Evolutionary conservation across 1,140 invertebrate species (phyloP), one percentile per base, ranked within the genome.

Genomic region (Lysiphlebus fabarum): DNA sequence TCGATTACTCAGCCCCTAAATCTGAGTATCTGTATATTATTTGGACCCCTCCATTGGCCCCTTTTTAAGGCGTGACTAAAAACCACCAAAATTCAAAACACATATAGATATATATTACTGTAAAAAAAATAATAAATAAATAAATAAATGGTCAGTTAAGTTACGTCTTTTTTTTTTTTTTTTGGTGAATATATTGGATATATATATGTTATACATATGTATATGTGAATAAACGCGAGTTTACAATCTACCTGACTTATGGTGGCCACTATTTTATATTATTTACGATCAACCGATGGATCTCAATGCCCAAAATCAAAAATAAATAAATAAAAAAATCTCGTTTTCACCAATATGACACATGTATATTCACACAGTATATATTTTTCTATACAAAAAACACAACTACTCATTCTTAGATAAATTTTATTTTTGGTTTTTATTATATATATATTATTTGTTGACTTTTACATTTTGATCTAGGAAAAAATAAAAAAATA

Each of bases 191-290:
- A 33, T 49, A n/a, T 36, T 11, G 49, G 34, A 51, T 51, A 12
- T 26, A 26, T 26, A 26, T 26, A 26, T 26, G 17, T 26, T 26
- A 26, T 26, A 26, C 17, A 26, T 26, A 26, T 26, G 17, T 26
- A 26, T 26, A 26, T 26, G 17, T 26, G 17, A 26, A 26, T 26
- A 26, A 26, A 26, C 17, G 67, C 66, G 51, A 51, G 57, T 64
- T 69, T 68, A 68, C 59, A 70, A 69, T 72, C 71, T 76, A 77
- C 74, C 75, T 78, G 76, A 78, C 75, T 78, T 77, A 78, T 77
- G 68, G 68, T 73, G 68, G 69, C 75, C 71, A 72, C 69, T 71
- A 70, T 76, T 76, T 64, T 61, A 67, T 60, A 67, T 76, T 78
- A 77, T 77, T 78, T 78, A 77, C 70, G 71, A 59, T 67, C 58